These are phyloP conservation scores for Melipona beecheii DNA, from an alignment of 2,888 invertebrate species.

Conservation along the genomic window DNA sequence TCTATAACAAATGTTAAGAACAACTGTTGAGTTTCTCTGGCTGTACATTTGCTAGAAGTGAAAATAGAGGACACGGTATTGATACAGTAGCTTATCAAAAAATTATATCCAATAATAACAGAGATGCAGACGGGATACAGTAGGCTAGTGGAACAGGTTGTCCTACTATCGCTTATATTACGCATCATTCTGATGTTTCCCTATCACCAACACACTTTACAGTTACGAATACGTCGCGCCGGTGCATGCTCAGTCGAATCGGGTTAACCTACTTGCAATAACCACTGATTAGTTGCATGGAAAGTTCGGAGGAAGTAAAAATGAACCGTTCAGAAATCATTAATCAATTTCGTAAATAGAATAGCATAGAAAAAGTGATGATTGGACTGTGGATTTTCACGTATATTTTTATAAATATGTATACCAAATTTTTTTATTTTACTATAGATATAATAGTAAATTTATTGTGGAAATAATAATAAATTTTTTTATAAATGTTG, in stretches of 20 bases:
- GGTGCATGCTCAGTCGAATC: constrained; percentile 15
- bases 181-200: constrained; percentile 58
- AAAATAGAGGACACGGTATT: neutral
- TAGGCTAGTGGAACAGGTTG: constrained; percentile 68
- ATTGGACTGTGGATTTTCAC: no score
- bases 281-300: constrained; percentile 7
- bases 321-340: no score
- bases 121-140: constrained; percentile 59
- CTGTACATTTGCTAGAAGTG: neutral
- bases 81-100: constrained; percentile 3
- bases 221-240: constrained; percentile 1
- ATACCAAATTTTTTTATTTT: no score
- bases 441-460: no score
- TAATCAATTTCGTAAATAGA: no score
- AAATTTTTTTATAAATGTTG: no score
- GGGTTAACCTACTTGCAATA: constrained; percentile 28
- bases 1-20: neutral
- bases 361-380: no score
- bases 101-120: constrained; percentile 16
- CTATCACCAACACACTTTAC: constrained; percentile 49
- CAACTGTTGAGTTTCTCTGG: neutral
- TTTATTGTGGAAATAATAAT: no score
- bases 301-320: constrained; percentile 1
- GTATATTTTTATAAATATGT: no score
- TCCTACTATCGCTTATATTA: constrained; percentile 48